Base-by-base conservation (phyloP, 2,888 invertebrate genomes). In the Cephonodes hylas region DNA sequence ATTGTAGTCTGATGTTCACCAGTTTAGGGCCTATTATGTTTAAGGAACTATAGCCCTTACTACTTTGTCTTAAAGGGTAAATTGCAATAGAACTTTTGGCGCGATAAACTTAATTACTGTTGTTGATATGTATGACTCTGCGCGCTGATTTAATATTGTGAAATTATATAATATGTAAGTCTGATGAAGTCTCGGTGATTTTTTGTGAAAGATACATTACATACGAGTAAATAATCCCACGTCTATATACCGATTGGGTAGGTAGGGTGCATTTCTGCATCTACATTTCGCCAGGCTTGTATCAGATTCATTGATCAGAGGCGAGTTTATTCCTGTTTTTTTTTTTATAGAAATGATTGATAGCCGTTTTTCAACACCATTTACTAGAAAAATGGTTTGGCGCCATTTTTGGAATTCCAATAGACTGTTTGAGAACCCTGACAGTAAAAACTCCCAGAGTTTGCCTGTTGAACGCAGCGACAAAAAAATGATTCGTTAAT, bases 1-100 rank as follows among this genome's bases (percentile, higher is more conserved):
- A 69, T 69, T 67, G 66, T 64, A 70, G 60, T 64, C 65, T 64
- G 65, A 62, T 56, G 42, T 27, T 42, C 60, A 27, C 22, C 10
- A 20, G 53, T 56, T 53, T 44, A 56, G 34, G 38, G 34, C 23
- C 25, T 15, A 18, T 6, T 15, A 15, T 25, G 25, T n/a, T 38
- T 15, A 18, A 18, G 27, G n/a, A 18, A 31, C 31, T 53, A 31
- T 53, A 27, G 3, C 18, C 18, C 53, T 31, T 31, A 53, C 4
- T 15, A 18, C 10, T 15, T 31, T 18, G 31, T 18, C 27, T 31
- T 31, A 53, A 27, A 3, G 31, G 4, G 10, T 53, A n/a, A 18
- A 27, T 31, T 15, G 18, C 6, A 10, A 1, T 4, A 10, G 10
- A 53, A 27, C 18, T 5, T 31, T 10, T 18, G 18, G 18, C 53